Evolutionary conservation across 35 echinoderm and acorn worm genomes (phyloP).

Genomic region (Heliocidaris tuberculata): DNA sequence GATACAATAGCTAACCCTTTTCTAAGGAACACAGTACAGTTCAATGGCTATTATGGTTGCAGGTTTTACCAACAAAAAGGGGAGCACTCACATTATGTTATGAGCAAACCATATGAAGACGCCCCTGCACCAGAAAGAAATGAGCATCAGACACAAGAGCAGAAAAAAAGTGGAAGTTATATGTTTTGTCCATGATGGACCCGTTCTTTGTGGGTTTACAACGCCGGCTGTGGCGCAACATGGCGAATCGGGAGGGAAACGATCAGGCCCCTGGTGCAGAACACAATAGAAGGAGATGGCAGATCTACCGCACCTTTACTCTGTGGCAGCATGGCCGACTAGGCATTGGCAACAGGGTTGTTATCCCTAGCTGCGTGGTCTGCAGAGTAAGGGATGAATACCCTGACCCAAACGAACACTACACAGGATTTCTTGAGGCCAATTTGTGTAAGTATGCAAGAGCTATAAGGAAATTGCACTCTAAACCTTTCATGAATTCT

Average conservation of each 20-base stretch:
- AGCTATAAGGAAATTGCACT: no score
- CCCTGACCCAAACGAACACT: conserved; percentile 32
- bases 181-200: background rate
- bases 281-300: conserved; percentile 19
- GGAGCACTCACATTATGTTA: no score
- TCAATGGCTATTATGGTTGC: no score
- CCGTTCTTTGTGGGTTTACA: background rate
- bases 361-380: conserved; percentile 44
- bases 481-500: no score
- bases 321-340: conserved; percentile 43
- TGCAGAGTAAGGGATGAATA: background rate
- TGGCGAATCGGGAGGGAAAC: background rate
- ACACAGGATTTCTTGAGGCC: conserved; percentile 29
- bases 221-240: background rate
- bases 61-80: no score
- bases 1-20: no score
- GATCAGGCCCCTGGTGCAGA: conserved; percentile 30
- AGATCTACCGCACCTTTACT: background rate
- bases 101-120: no score
- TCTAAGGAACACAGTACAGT: no score
- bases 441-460: conserved; percentile 18
- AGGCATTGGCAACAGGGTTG: conserved; percentile 42
- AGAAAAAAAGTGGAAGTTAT: no score
- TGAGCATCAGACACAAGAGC: no score
- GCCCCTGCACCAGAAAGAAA: no score